phyloP scores from a whole-genome alignment of 1,140 invertebrate species.

The Ceratina japonica region DNA sequence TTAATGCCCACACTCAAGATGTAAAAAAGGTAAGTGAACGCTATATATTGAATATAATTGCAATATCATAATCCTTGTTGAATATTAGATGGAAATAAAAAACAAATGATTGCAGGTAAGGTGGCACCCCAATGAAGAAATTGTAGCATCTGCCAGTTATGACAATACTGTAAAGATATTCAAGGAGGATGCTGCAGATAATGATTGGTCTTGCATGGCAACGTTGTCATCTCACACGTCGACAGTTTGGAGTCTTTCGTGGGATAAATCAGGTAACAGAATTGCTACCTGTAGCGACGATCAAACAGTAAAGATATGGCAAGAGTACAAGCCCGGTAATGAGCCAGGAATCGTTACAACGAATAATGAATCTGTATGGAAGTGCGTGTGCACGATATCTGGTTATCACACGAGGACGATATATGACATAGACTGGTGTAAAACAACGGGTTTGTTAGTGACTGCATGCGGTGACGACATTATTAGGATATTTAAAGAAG shows the following conservation, averaged over 20 bases:
- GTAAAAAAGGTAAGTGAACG: conserved; percentile 88
- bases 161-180: conserved; percentile 97
- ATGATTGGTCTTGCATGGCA: conserved; percentile 90
- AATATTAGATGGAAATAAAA: conserved; percentile 7
- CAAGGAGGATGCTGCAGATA: conserved; percentile 91
- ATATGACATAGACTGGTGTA: conserved; percentile 96
- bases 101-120: conserved; percentile 81
- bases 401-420: conserved; percentile 93
- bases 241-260: conserved; percentile 95
- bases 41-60: neutral
- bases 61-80: neutral
- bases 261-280: conserved; percentile 89
- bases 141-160: conserved; percentile 97
- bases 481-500: conserved; percentile 90
- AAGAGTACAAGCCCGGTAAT: conserved; percentile 89
- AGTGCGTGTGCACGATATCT: conserved; percentile 94
- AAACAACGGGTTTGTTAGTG: conserved; percentile 87
- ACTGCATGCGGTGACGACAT: conserved; percentile 95
- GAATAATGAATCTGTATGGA: conserved; percentile 90
- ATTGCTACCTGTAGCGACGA: conserved; percentile 97
- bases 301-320: conserved; percentile 95
- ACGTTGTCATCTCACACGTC: conserved; percentile 92
- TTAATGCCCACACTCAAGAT: conserved; percentile 97
- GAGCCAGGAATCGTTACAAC: conserved; percentile 86
- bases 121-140: conserved; percentile 95